Evolutionary conservation across 1,140 invertebrate species (phyloP), one percentile per base, ranked within the genome.

Genomic region (Antheraea mylitta): DNA sequence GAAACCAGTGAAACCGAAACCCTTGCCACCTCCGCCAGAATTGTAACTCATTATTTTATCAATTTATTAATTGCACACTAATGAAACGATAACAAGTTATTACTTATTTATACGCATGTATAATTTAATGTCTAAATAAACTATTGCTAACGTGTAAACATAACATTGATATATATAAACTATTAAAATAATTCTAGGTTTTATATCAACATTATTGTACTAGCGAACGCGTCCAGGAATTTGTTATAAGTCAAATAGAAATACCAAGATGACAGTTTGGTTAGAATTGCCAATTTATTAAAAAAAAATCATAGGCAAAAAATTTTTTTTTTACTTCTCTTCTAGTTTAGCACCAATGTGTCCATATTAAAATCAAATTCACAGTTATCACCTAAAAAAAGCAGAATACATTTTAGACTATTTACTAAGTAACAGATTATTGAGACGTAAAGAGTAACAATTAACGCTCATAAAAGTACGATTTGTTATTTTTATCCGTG

Each of bases 1-100:
- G 67, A 96, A 96, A 5, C 95, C 95, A 59, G 94, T 88, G 77
- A 96, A 96, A 1, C 95, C 95, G 83, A 96, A 95, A 16, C 95
- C 95, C 69, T 86, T 89, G 42, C 82, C 80, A 42, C 85, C 80
- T 53, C 82, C 85, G 22, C 83, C 81, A 22, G 85, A 83, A 81
- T 87, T 90, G 61, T 82, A 89, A 82, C 84, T 90, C 85, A 90
- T 89, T 63, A 42, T 42, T 42, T 42, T 53, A 11, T 53, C 16
- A 53, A 53, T 13, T 53, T 42, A 42, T 42, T 7, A 42, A 42
- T 2, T 53, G 45, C 16, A n/a, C 45, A 16, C 45, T 53, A 16
- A 13, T 53, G 9, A 53, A 53, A 53, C 45, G 8, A 53, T 53
- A 53, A 42, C 11, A 53, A 53, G 16, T 53, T 16, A 16, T 16